These are phyloP conservation scores for Drosophila macrospina DNA, from an alignment of 2,888 invertebrate genomes.

Conservation along the genomic window DNA sequence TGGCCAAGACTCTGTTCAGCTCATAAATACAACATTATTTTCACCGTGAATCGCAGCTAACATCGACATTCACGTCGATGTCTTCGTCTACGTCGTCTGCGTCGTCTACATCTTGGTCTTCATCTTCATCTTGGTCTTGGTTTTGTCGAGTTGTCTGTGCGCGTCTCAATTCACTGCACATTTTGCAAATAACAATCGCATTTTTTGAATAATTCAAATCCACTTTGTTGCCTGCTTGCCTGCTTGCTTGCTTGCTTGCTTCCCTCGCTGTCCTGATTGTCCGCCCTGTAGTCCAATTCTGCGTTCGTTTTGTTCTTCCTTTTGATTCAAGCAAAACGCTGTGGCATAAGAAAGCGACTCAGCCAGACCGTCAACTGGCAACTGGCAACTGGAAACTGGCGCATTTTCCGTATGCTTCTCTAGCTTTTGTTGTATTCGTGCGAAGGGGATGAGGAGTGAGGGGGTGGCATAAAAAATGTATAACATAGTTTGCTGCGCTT, in stretches of 20 bases:
- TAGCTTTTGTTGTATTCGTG: slow-evolving; percentile 29
- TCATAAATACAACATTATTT: slow-evolving; percentile 79
- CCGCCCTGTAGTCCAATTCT: slow-evolving; percentile 25
- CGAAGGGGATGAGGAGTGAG: no score
- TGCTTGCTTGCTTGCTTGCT: slow-evolving; percentile 11
- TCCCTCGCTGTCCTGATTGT: slow-evolving; percentile 27
- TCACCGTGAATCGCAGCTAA: slow-evolving; percentile 60
- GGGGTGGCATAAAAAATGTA: slow-evolving; percentile 79
- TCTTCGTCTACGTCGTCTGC: slow-evolving; percentile 36
- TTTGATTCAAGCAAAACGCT: slow-evolving; percentile 55
- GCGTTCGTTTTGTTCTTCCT: slow-evolving; percentile 43
- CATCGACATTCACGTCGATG: slow-evolving; percentile 56
- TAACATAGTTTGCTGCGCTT: slow-evolving; percentile 74
- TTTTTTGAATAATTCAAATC: slow-evolving; percentile 81
- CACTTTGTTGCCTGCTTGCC: slow-evolving; percentile 74
- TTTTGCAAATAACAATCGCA: slow-evolving; percentile 82
- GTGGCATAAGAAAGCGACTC: slow-evolving; percentile 61
- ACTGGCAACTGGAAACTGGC: slow-evolving; percentile 58
- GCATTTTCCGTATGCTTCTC: slow-evolving; percentile 62
- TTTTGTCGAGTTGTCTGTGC: slow-evolving; percentile 61
- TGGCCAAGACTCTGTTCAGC: slow-evolving; percentile 42
- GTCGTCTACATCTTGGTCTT: slow-evolving; percentile 7
- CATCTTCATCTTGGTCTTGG: slow-evolving; percentile 10
- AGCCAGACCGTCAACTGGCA: slow-evolving; percentile 66
- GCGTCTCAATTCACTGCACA: slow-evolving; percentile 81